phyloP scores from a whole-genome alignment of 2,113 vertebrate genomes.

The Columbina picui region DNA sequence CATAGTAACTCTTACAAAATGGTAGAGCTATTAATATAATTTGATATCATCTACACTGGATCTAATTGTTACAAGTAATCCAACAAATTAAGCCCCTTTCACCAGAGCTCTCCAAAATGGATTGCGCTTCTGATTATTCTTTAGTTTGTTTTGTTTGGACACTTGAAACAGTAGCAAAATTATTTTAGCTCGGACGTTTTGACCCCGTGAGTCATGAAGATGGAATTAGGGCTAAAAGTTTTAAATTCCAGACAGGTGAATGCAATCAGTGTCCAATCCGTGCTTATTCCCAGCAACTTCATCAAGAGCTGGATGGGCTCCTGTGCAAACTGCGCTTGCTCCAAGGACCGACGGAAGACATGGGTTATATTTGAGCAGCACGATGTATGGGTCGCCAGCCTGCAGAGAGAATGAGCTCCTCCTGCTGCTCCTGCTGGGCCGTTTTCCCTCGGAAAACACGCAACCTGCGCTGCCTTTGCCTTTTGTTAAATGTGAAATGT shows the following conservation, averaged over 20 bases:
- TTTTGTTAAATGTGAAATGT: not conserved
- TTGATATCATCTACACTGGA: not conserved
- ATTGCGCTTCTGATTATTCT: not conserved
- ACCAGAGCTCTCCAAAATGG: not conserved
- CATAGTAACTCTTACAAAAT: slow-evolving; percentile 16
- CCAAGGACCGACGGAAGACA: not conserved
- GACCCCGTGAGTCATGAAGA: not conserved
- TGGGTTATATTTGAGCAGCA: accelerated
- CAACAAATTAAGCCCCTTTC: slow-evolving; percentile 21
- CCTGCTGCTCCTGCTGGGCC: not conserved
- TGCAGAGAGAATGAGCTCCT: not conserved
- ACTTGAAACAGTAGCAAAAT: not conserved
- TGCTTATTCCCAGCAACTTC: not conserved
- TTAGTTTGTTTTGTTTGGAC: not conserved
- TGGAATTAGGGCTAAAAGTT: not conserved
- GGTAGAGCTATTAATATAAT: slow-evolving; percentile 39
- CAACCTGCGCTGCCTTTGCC: not conserved
- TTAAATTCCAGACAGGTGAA: not conserved
- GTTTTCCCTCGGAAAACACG: not conserved
- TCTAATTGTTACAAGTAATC: slow-evolving; percentile 40
- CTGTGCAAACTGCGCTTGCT: accelerated
- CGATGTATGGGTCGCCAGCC: not conserved
- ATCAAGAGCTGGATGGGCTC: accelerated
- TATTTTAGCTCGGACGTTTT: not conserved
- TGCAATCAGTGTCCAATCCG: accelerated